Percentiles rank a stretch among this genome's conserved stretches.
Conservation (phyloP, 1,140 invertebrate species). For the Drosophila pandora region DNA sequence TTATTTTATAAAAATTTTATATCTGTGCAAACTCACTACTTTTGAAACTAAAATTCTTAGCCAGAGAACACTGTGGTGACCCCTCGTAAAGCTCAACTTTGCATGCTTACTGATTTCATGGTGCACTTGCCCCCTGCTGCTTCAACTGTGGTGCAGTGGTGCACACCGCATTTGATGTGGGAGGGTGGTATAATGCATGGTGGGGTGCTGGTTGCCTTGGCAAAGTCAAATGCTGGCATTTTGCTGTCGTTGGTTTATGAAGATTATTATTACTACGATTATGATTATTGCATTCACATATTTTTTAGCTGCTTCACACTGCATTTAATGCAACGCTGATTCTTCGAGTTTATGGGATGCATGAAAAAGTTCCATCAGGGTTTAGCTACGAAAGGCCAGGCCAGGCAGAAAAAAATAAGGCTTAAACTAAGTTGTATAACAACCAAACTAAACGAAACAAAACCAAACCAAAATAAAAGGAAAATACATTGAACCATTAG, state of each 20-base stretch:
- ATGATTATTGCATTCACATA: slow-evolving; percentile 47
- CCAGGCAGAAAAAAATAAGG: slow-evolving; percentile 3
- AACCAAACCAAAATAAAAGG: background rate
- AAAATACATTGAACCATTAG: slow-evolving; percentile 41
- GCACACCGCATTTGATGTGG: slow-evolving; percentile 7
- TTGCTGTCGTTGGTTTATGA: slow-evolving; percentile 54
- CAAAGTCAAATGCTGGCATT: slow-evolving; percentile 58
- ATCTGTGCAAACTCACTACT: too few relatives aligned
- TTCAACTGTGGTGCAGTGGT: slow-evolving; percentile 3
- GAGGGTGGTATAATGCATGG: background rate
- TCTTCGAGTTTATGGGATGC: slow-evolving; percentile 33
- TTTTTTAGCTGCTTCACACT: slow-evolving; percentile 32
- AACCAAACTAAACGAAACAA: slow-evolving; percentile 3
- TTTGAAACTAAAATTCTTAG: background rate
- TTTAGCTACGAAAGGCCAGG: slow-evolving; percentile 8
- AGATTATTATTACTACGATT: slow-evolving; percentile 54
- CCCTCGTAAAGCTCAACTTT: slow-evolving; percentile 37
- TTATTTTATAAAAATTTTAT: background rate
- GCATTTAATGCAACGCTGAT: slow-evolving; percentile 67
- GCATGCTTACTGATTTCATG: slow-evolving; percentile 51
- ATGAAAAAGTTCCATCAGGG: slow-evolving; percentile 28
- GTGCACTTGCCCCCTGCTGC: slow-evolving; percentile 27
- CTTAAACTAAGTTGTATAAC: slow-evolving; percentile 34
- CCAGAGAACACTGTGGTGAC: slow-evolving; percentile 10
- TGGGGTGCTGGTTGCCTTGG: slow-evolving; percentile 41